Evolutionary conservation across 2,797 vertebrate species (phyloP).

Genomic region (Silurus aristotelis): DNA sequence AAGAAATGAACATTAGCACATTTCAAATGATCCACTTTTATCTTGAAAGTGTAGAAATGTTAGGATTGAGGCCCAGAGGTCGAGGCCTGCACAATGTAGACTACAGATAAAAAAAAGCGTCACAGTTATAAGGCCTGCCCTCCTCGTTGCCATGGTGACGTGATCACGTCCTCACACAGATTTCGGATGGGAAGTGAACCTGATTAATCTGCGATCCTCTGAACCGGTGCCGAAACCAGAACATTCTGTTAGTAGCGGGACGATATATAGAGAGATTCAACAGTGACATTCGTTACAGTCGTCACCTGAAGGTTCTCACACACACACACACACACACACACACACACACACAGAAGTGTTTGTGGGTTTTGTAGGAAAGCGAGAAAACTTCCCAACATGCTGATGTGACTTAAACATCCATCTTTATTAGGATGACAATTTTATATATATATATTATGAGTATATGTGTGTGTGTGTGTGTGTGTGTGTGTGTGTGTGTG

Average conservation of each 20-base stretch:
- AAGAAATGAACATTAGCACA: constrained; percentile 15
- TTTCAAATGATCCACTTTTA: constrained; percentile 4
- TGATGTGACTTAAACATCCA: not conserved
- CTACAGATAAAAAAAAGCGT: constrained; percentile 40
- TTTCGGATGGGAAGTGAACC: constrained; percentile 15
- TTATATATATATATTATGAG: no score
- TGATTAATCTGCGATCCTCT: constrained; percentile 24
- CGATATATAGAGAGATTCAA: not conserved
- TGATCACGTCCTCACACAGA: constrained; percentile 16
- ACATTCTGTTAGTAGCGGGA: not conserved
- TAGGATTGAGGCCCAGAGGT: constrained; percentile 20
- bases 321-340: not conserved
- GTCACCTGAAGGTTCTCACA: not conserved
- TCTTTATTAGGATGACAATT: no score
- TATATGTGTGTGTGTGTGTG: no score
- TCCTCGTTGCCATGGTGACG: not conserved
- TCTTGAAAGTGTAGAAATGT: constrained; percentile 22
- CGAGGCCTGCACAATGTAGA: constrained; percentile 34
- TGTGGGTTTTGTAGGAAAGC: not conserved
- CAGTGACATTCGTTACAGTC: not conserved
- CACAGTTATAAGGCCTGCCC: constrained; percentile 51
- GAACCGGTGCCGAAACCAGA: not conserved
- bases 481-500: no score
- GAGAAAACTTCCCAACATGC: not conserved
- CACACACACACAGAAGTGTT: not conserved